Conservation (phyloP, 2,113 vertebrate species). For the Clinocottus analis region DNA sequence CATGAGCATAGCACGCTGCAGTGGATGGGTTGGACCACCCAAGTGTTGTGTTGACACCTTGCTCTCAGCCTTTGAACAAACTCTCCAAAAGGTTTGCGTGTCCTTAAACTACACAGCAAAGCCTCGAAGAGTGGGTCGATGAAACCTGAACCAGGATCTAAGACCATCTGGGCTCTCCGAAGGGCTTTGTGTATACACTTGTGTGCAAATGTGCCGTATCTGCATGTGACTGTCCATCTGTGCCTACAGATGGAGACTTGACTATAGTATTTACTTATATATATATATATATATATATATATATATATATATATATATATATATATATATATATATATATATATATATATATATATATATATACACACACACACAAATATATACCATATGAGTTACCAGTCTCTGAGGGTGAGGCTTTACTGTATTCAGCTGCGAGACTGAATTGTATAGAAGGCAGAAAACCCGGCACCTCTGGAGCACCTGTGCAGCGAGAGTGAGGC, state of each 20-base stretch:
- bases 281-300: neutral
- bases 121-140: conserved; percentile 7
- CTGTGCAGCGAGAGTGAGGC: conserved; percentile 31
- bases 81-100: conserved; percentile 22
- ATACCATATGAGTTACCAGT: neutral
- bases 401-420: neutral
- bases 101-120: conserved; percentile 6
- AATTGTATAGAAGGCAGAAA: conserved; percentile 20
- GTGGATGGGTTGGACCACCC: conserved; percentile 63
- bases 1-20: conserved; percentile 28
- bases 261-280: neutral
- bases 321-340: too few relatives aligned
- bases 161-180: conserved; percentile 8
- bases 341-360: neutral
- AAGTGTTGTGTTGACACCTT: conserved; percentile 41
- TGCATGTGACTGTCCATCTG: conserved; percentile 9
- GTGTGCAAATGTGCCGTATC: conserved; percentile 1
- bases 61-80: conserved; percentile 20
- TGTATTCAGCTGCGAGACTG: conserved; percentile 11
- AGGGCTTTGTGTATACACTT: neutral
- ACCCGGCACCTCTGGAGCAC: conserved; percentile 40
- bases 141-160: conserved; percentile 12
- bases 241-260: conserved; percentile 2
- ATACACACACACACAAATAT: too few relatives aligned
- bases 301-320: too few relatives aligned